phyloP scores from a whole-genome alignment of 2,888 invertebrate species.

The Hydraecia micacea region DNA sequence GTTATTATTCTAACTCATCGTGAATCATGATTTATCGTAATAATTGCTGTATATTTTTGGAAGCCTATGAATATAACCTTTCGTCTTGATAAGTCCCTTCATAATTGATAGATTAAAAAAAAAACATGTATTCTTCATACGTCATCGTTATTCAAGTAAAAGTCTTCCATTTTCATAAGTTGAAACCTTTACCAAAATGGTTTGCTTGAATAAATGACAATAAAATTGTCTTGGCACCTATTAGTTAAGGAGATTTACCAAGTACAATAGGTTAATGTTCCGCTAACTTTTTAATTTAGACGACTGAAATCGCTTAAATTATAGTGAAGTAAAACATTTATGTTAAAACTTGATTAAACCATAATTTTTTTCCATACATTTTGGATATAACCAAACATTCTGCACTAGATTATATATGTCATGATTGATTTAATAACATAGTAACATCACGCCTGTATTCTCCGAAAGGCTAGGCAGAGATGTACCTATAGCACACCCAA shows the following conservation, averaged over 20 bases:
- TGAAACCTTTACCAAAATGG: conserved; percentile 9
- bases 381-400: too few relatives aligned
- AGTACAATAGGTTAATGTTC: too few relatives aligned
- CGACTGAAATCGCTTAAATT: background rate
- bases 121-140: too few relatives aligned
- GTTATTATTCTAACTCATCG: background rate
- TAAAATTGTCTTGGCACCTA: background rate
- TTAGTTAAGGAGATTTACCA: conserved; percentile 2
- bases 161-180: too few relatives aligned
- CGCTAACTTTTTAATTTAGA: background rate
- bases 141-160: too few relatives aligned
- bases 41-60: background rate
- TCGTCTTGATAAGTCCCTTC: background rate
- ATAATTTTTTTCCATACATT: too few relatives aligned
- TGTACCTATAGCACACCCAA: background rate
- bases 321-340: background rate
- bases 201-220: conserved; percentile 13
- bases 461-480: too few relatives aligned
- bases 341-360: too few relatives aligned
- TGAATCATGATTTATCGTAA: background rate
- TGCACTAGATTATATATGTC: too few relatives aligned
- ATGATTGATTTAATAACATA: too few relatives aligned
- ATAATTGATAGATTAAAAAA: background rate
- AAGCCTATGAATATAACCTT: background rate
- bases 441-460: too few relatives aligned